Evolutionary conservation across 1,140 invertebrate species (phyloP).

Genomic region (Leptinotarsa texana): DNA sequence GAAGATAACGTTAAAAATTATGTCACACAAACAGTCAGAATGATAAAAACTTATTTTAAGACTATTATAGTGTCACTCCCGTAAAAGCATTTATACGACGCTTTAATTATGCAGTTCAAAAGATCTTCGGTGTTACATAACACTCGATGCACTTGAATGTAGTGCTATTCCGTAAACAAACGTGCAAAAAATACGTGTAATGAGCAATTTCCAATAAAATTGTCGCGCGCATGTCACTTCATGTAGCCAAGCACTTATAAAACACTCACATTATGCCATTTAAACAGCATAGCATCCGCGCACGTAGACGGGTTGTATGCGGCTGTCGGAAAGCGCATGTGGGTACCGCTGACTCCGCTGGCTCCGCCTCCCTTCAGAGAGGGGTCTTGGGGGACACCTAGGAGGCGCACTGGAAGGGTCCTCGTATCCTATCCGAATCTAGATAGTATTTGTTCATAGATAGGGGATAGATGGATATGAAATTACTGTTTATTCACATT

Average conservation of each 20-base stretch:
- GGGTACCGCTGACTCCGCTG: conserved; percentile 30
- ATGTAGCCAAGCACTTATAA: conserved; percentile 26
- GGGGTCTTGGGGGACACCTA: conserved; percentile 35
- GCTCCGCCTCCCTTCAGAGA: conserved; percentile 33
- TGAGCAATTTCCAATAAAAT: conserved; percentile 30
- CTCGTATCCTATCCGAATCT: conserved; percentile 44
- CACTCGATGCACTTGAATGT: conserved; percentile 29
- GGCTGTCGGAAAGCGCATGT: conserved; percentile 45
- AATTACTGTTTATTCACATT: conserved; percentile 1
- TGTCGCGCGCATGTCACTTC: conserved; percentile 39
- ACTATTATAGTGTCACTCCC: neutral
- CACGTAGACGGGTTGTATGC: conserved; percentile 40
- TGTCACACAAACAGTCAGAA: neutral
- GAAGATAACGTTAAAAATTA: neutral
- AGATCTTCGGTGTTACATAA: conserved; percentile 17
- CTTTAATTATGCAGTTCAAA: neutral
- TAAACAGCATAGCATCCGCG: conserved; percentile 35
- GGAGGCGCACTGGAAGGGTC: conserved; percentile 37
- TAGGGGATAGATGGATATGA: conserved; percentile 3
- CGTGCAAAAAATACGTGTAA: conserved; percentile 24
- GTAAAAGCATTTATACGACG: neutral
- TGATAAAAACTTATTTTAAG: neutral
- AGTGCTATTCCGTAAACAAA: conserved; percentile 33
- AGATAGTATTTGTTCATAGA: conserved; percentile 39
- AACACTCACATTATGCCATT: conserved; percentile 19